Percentiles rank a stretch among this genome's conserved stretches.
Conservation (phyloP, 92 coral and sea anemone genomes). For the Hydrozoanthus gracilis region DNA sequence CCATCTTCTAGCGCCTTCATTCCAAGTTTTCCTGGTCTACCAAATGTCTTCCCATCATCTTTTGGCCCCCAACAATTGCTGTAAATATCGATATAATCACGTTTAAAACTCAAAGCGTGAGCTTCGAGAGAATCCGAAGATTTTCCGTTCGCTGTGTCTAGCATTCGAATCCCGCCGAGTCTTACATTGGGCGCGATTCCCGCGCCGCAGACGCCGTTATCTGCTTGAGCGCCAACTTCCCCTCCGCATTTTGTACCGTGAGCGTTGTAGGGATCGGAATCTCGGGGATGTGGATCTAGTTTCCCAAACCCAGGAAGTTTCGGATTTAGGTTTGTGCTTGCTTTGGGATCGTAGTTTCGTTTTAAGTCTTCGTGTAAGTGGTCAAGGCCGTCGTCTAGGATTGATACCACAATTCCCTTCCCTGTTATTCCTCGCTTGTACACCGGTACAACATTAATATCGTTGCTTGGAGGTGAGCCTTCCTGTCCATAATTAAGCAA, state of each 20-base stretch:
- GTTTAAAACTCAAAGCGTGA: slow-evolving; percentile 76
- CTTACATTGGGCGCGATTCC: slow-evolving; percentile 90
- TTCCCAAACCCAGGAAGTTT: slow-evolving; percentile 27
- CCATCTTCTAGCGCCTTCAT: slow-evolving; percentile 79
- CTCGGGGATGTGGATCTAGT: slow-evolving; percentile 84
- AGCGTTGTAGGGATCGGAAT: slow-evolving; percentile 89
- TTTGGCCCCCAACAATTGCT: slow-evolving; percentile 99
- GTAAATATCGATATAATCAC: slow-evolving; percentile 94
- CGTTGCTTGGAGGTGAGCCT: slow-evolving; percentile 60
- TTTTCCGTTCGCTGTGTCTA: slow-evolving; percentile 75
- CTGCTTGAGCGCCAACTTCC: slow-evolving; percentile 90
- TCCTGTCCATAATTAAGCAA: slow-evolving; percentile 79
- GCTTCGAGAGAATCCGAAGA: slow-evolving; percentile 93
- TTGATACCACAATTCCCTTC: slow-evolving; percentile 83
- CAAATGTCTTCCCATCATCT: slow-evolving; percentile 97
- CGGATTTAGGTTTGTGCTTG: slow-evolving; percentile 85
- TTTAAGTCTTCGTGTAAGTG: slow-evolving; percentile 87
- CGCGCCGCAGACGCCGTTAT: slow-evolving; percentile 89
- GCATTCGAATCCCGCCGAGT: slow-evolving; percentile 94
- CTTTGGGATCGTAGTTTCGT: slow-evolving; percentile 88
- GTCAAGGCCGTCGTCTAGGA: slow-evolving; percentile 91
- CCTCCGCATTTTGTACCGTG: slow-evolving; percentile 98
- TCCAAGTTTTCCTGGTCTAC: slow-evolving; percentile 91
- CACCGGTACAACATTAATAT: slow-evolving; percentile 81
- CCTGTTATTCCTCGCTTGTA: slow-evolving; percentile 90